phyloP scores from a whole-genome alignment of 1,140 invertebrate genomes.

The Cydia strobilella region DNA sequence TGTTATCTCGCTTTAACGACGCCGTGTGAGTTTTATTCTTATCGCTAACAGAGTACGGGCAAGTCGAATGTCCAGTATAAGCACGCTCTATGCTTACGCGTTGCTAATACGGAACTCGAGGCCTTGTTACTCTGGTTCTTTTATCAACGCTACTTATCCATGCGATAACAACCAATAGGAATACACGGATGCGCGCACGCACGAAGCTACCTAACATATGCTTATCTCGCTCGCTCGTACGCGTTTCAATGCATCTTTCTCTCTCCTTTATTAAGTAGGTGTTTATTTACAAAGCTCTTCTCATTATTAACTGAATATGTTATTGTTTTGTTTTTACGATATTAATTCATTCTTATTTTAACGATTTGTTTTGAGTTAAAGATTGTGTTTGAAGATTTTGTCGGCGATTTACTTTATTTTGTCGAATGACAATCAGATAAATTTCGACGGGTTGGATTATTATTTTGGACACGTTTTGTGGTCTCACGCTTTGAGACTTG shows the following conservation, averaged over 20 bases:
- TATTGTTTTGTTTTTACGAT: slow-evolving; percentile 5
- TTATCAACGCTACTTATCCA: neutral
- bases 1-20: slow-evolving; percentile 10
- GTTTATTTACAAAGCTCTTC: slow-evolving; percentile 26
- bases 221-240: neutral
- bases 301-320: slow-evolving; percentile 26
- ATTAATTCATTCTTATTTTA: slow-evolving; percentile 29
- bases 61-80: neutral
- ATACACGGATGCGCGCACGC: neutral
- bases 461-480: slow-evolving; percentile 17
- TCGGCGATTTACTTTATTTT: slow-evolving; percentile 19
- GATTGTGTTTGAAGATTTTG: slow-evolving; percentile 23
- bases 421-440: slow-evolving; percentile 23
- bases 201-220: neutral
- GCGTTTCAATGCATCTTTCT: neutral
- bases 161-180: neutral
- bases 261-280: slow-evolving; percentile 23
- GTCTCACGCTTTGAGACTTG: neutral
- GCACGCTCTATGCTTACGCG: neutral
- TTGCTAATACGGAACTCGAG: neutral
- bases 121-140: neutral
- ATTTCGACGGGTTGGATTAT: neutral
- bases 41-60: neutral
- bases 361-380: slow-evolving; percentile 31
- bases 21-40: neutral